A percentile compares a stretch with the other conserved stretches of the same genome.
phyloP scores from a whole-genome alignment of 2,797 vertebrate genomes.

The Falco peregrinus region DNA sequence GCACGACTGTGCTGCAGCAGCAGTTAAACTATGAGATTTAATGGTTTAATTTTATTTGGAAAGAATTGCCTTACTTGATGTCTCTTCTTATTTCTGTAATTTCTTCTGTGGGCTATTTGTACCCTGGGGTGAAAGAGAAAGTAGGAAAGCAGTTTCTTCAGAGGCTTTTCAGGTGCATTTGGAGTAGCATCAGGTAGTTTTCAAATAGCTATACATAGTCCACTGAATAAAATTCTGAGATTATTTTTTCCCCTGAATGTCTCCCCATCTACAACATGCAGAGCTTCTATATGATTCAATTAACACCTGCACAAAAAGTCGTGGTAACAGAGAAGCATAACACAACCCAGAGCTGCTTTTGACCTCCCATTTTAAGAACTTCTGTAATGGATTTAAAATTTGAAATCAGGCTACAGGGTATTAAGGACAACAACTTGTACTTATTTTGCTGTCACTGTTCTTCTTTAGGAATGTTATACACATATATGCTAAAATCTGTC shows the following conservation, averaged over 20 bases:
- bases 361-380: not conserved
- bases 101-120: not conserved
- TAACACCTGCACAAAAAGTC: not conserved
- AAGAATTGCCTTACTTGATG: not conserved
- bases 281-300: not conserved
- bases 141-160: not conserved
- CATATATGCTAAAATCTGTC: not conserved
- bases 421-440: not conserved
- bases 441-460: not conserved
- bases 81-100: conserved; percentile 12
- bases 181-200: not conserved
- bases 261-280: not conserved
- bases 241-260: not conserved
- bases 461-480: not conserved
- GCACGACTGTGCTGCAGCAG: not conserved
- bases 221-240: not conserved
- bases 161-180: not conserved
- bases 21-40: conserved; percentile 8
- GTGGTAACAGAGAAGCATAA: not conserved
- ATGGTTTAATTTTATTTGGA: conserved; percentile 36
- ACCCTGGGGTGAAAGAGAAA: not conserved
- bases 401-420: not conserved
- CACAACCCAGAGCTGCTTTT: not conserved
- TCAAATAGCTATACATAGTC: not conserved
- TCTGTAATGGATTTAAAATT: not conserved